Evolutionary conservation across 2,113 vertebrate genomes (phyloP), one percentile per base, ranked within the genome.

Genomic region (Electrona antarctica): DNA sequence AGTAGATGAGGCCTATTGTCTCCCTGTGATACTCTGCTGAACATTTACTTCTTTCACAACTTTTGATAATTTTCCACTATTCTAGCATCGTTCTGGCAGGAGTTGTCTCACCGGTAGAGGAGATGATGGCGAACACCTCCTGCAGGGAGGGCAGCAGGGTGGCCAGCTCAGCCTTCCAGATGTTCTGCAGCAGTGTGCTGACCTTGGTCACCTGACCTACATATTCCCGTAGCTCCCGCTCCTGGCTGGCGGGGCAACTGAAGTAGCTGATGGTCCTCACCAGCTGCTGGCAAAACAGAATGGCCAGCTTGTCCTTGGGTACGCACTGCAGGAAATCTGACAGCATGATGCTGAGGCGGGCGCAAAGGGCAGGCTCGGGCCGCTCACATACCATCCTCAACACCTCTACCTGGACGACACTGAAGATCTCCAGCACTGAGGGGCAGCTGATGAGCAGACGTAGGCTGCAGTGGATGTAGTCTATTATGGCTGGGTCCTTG

Each of bases 361-460:
- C 95, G 29, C 96, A 98, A 3, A 97, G 92, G 28, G 83, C 88
- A 0, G 97, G 94, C 50, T 94, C 90, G 0, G 97, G 97, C 61
- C 96, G 88, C 82, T 98, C 97, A 29, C 96, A 96, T 47, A 98
- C 95, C 88, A 98, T 84, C 61, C 96, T 93, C 28, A 98, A 81
- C 51, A 96, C 94, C 78, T 99, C 98, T 54, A 94, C 94, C 83
- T 96, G 96, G 77, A 99, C 88, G 73, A 95, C 78, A n/a, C 92
- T 89, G 78, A 98, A 98, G 60, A 96, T 95, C 72, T 98, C 96
- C 85, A 98, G 93, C 81, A 98, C 96, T 7, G 96, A 96, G 3
- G 98, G 98, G 89, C 97, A 98, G 91, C 97, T 98, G 90, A 98
- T 97, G 79, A 98, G 95, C 67, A 99, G 94, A 76, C 94, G 94